Evolutionary conservation across 2,797 vertebrate species (phyloP).

Genomic region (Rhincodon typus): DNA sequence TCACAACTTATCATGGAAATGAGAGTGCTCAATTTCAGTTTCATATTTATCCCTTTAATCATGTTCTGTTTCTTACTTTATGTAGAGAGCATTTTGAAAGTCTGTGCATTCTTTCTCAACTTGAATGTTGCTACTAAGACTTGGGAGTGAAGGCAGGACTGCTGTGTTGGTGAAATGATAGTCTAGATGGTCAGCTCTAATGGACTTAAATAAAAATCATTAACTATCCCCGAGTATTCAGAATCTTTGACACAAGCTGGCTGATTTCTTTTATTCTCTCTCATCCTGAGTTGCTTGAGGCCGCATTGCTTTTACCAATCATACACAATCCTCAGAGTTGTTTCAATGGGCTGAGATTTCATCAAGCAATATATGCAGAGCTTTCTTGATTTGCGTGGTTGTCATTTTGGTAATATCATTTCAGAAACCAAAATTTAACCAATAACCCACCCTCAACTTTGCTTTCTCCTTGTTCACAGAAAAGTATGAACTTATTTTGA

Average conservation of each 20-base stretch:
- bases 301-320: background rate
- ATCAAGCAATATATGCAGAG: constrained; percentile 28
- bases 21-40: constrained; percentile 43
- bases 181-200: background rate
- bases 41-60: constrained; percentile 40
- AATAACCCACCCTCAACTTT: constrained; percentile 40
- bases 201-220: constrained; percentile 29
- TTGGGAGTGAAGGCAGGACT: background rate
- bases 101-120: background rate
- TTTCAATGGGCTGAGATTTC: background rate
- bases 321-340: background rate
- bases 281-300: background rate
- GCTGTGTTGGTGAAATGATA: background rate
- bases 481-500: constrained; percentile 71
- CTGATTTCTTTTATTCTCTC: constrained; percentile 19
- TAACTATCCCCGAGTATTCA: background rate
- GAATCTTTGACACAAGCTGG: background rate
- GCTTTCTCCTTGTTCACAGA: constrained; percentile 53
- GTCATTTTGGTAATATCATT: constrained; percentile 36
- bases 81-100: background rate
- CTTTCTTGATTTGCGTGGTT: constrained; percentile 28
- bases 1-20: constrained; percentile 45
- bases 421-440: background rate
- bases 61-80: background rate
- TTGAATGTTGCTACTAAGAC: background rate